These are phyloP conservation scores for Hesperia comma DNA, from an alignment of 2,888 invertebrate genomes.

Conservation along the genomic window DNA sequence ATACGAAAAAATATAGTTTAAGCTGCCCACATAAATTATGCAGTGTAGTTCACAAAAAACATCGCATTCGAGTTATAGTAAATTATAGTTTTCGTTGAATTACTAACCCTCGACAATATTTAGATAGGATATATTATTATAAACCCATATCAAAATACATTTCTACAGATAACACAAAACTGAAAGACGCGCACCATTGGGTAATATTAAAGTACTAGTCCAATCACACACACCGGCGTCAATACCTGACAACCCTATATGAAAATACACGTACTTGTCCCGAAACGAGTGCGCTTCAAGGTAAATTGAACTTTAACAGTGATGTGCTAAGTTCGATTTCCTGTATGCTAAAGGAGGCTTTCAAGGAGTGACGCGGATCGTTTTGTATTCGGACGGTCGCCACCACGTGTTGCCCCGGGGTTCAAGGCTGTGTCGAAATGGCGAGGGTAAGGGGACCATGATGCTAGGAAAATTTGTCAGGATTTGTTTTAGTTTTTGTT, in stretches of 20 bases:
- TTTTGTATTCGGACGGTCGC: constrained; percentile 67
- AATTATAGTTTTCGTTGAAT: too few species aligned
- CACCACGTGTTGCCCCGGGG: constrained; percentile 74
- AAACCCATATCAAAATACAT: too few species aligned
- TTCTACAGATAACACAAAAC: neutral
- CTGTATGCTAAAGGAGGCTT: constrained; percentile 53
- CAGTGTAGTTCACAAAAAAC: too few species aligned
- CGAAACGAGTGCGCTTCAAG: constrained; percentile 43
- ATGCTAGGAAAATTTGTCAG: constrained; percentile 16
- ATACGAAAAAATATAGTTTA: too few species aligned
- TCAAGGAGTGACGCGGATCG: constrained; percentile 63
- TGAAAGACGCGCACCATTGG: neutral
- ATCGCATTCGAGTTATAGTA: too few species aligned
- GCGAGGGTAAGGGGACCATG: constrained; percentile 52
- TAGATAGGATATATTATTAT: too few species aligned
- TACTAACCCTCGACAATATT: too few species aligned
- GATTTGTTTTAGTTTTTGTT: neutral
- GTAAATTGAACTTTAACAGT: constrained; percentile 56
- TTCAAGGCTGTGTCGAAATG: constrained; percentile 67
- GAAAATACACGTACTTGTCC: constrained; percentile 41
- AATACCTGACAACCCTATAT: constrained; percentile 45
- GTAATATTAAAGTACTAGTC: constrained; percentile 10
- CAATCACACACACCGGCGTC: constrained; percentile 8
- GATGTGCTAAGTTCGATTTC: constrained; percentile 59
- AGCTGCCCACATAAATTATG: too few species aligned